A percentile compares a stretch with the other conserved stretches of the same genome.
These are phyloP conservation scores for Drosophila simulans DNA, from an alignment of 1,140 invertebrate species.

Conservation along the genomic window DNA sequence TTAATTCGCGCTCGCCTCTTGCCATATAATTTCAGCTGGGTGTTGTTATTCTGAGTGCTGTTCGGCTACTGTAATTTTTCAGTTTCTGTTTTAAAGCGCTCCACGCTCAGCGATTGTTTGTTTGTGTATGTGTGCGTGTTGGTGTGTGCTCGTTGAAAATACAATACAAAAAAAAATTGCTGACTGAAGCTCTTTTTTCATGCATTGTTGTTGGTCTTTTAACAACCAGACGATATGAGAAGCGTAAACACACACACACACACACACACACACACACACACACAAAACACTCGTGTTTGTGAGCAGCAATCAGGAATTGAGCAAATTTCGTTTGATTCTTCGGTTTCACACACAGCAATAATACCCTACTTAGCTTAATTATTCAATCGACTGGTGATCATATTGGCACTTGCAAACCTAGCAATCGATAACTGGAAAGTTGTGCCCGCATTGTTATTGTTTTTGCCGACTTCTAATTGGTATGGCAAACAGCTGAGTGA, in stretches of 20 bases:
- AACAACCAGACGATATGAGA: constrained; percentile 14
- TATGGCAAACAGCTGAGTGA: constrained; percentile 45
- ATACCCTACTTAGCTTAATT: constrained; percentile 27
- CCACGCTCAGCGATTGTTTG: constrained; percentile 31
- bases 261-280: constrained; percentile 31
- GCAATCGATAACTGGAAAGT: constrained; percentile 50
- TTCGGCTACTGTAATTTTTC: constrained; percentile 57
- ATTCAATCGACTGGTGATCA: constrained; percentile 21
- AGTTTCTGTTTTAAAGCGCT: constrained; percentile 48
- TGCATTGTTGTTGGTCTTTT: constrained; percentile 39
- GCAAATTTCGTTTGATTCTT: constrained; percentile 46
- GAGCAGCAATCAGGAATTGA: constrained; percentile 29
- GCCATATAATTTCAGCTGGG: constrained; percentile 14
- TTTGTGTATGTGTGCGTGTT: constrained; percentile 2
- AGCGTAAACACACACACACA: constrained; percentile 31
- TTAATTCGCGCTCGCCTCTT: constrained; percentile 43
- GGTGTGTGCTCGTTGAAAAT: constrained; percentile 11
- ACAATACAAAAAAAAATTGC: constrained; percentile 37
- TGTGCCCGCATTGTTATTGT: constrained; percentile 6
- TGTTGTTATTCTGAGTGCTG: constrained; percentile 40
- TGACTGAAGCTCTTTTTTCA: constrained; percentile 54
- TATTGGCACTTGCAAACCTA: constrained; percentile 8
- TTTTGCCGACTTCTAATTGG: constrained; percentile 15
- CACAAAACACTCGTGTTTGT: background rate
- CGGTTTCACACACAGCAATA: constrained; percentile 12